These are phyloP conservation scores for Apodemus sylvaticus DNA, from an alignment of 2,113 vertebrate species.

Conservation along the genomic window DNA sequence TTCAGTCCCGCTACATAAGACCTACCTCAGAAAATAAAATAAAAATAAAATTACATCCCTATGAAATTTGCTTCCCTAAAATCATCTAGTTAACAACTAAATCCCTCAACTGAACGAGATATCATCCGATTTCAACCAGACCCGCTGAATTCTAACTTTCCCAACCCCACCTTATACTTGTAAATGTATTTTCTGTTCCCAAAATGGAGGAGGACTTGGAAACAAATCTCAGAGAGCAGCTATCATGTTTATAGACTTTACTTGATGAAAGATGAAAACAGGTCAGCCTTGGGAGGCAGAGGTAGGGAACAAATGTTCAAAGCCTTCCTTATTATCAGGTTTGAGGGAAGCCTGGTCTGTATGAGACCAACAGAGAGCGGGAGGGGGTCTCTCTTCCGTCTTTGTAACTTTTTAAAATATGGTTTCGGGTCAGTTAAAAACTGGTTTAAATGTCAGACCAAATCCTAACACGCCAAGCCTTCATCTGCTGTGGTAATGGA, in stretches of 20 bases:
- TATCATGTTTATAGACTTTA: not conserved
- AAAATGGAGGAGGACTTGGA: no score
- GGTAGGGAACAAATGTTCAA: not conserved
- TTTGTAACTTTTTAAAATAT: not conserved
- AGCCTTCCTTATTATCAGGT: not conserved
- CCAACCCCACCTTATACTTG: not conserved
- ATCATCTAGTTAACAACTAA: not conserved
- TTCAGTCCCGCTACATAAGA: not conserved
- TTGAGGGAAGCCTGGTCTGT: not conserved
- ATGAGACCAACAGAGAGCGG: not conserved
- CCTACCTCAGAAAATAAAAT: not conserved
- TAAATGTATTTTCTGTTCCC: not conserved
- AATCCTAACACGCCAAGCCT: not conserved
- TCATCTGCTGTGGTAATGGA: not conserved
- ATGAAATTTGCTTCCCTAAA: slow-evolving; percentile 39
- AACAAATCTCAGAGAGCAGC: not conserved
- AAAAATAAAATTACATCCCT: not conserved
- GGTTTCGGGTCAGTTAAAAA: not conserved
- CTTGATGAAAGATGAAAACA: not conserved
- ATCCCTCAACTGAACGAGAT: not conserved
- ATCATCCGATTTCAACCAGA: not conserved
- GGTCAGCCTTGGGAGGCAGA: not conserved
- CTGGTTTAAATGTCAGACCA: not conserved
- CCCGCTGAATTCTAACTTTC: not conserved
- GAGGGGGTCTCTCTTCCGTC: not conserved